Conservation (phyloP, 2,888 invertebrate genomes). For the Acholoe squamosa region DNA sequence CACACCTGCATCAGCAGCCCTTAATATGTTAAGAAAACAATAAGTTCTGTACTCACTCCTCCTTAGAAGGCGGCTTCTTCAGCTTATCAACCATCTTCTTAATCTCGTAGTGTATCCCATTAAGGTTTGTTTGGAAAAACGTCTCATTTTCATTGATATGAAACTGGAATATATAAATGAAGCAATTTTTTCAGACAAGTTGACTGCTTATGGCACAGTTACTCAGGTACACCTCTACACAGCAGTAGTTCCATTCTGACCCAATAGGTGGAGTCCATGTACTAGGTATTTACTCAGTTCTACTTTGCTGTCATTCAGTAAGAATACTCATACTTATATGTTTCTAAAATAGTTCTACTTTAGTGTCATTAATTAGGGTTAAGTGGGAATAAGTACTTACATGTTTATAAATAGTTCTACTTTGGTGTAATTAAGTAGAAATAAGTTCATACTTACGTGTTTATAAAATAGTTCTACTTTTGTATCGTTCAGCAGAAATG, state of each 20-base stretch:
- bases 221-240: too few species aligned
- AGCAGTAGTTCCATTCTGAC: too few species aligned
- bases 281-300: too few species aligned
- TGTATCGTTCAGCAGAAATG: constrained; percentile 56
- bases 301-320: too few species aligned
- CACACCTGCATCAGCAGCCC: too few species aligned
- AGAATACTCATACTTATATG: too few species aligned
- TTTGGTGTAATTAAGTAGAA: constrained; percentile 54
- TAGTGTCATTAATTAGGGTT: constrained; percentile 57
- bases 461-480: constrained; percentile 62
- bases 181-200: too few species aligned
- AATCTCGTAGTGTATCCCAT: constrained; percentile 56
- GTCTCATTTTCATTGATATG: constrained; percentile 24
- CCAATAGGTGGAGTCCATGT: too few species aligned
- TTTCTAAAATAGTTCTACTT: constrained; percentile 63
- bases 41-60: constrained; percentile 1
- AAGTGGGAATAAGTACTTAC: constrained; percentile 55
- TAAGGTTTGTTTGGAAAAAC: constrained; percentile 43
- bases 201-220: too few species aligned
- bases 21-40: neutral
- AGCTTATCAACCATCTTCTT: constrained; percentile 41
- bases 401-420: constrained; percentile 58
- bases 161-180: constrained; percentile 47
- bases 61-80: constrained; percentile 14
- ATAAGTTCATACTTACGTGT: constrained; percentile 61